These are phyloP conservation scores for Seriola aureovittata DNA, from an alignment of 2,113 vertebrate genomes.

Conservation along the genomic window DNA sequence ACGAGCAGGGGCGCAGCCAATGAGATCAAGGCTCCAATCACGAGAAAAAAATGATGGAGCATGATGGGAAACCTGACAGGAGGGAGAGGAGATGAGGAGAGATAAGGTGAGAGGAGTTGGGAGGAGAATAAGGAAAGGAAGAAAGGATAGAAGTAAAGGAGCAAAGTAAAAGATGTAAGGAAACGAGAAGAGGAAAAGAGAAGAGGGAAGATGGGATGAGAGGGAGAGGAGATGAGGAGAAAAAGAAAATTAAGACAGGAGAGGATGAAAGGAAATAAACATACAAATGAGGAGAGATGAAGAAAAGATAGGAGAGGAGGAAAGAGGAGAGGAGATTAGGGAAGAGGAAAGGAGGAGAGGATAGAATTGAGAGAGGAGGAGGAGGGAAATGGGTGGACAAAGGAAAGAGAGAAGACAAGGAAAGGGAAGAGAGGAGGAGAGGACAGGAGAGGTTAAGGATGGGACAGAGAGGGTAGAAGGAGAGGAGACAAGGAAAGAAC, in stretches of 20 bases:
- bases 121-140: neutral
- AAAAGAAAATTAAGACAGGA: neutral
- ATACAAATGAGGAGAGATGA: neutral
- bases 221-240: neutral
- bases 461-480: too few species aligned
- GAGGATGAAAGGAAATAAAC: neutral
- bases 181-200: neutral
- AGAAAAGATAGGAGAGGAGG: neutral
- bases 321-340: neutral
- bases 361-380: neutral
- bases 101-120: neutral
- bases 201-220: neutral
- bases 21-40: conserved; percentile 23
- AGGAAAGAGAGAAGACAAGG: too few species aligned
- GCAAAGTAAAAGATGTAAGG: neutral
- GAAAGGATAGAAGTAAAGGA: neutral
- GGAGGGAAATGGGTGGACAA: neutral
- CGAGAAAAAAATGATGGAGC: conserved; percentile 4
- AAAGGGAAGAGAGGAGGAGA: neutral
- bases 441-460: too few species aligned
- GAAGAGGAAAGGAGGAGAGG: neutral
- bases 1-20: neutral
- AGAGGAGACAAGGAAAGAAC: too few species aligned
- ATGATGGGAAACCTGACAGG: conserved; percentile 37
- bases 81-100: neutral